phyloP scores from a whole-genome alignment of 2,888 invertebrate genomes.

The Leptopterna dolabrata region DNA sequence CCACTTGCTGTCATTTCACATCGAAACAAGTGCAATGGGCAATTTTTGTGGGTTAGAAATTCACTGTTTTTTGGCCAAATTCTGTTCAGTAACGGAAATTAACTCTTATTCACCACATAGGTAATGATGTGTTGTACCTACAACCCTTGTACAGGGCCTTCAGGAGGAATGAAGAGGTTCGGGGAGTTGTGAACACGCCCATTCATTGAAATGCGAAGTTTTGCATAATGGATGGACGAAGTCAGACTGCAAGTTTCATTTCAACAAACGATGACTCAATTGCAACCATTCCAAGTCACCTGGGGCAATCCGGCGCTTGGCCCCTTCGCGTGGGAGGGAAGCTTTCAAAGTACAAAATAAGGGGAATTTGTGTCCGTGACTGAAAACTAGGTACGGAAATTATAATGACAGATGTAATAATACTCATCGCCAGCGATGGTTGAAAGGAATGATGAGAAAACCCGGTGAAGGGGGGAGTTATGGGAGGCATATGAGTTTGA shows the following conservation, averaged over 20 bases:
- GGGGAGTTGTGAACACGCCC: background rate
- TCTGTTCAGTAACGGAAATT: too few relatives aligned
- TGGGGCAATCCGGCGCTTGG: background rate
- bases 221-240: background rate
- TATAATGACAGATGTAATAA: conserved; percentile 55
- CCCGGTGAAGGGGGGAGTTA: conserved; percentile 1
- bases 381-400: conserved; percentile 51
- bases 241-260: background rate
- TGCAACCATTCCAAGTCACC: background rate
- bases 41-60: too few relatives aligned
- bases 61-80: too few relatives aligned
- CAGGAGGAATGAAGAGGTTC: background rate
- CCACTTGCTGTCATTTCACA: too few relatives aligned
- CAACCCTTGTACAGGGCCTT: too few relatives aligned
- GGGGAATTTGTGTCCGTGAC: conserved; percentile 50
- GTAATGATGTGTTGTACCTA: too few relatives aligned
- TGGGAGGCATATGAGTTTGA: conserved; percentile 49
- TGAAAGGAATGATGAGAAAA: conserved; percentile 5
- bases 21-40: too few relatives aligned
- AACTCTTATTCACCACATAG: too few relatives aligned
- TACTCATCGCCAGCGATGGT: conserved; percentile 33
- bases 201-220: background rate
- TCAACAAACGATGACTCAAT: background rate
- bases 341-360: conserved; percentile 5
- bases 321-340: conserved; percentile 43